Base-by-base conservation (phyloP, 2,113 vertebrate species). In the Herpetotheres cachinnans region DNA sequence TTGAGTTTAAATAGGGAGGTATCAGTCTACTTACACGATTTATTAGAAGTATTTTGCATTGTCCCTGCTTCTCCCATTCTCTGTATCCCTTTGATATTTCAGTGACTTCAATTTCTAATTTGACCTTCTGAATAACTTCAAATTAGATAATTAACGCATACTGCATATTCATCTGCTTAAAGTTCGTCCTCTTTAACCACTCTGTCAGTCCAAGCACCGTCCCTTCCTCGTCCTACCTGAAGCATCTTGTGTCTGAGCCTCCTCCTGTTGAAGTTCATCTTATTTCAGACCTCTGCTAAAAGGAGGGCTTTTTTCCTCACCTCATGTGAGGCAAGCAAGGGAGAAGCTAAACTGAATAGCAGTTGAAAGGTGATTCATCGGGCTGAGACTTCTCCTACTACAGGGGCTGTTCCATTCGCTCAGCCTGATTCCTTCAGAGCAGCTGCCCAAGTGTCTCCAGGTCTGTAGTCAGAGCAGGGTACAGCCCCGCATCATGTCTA, bases 51-150 rank as follows among this genome's bases (percentile, higher is more conserved):
- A 22, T 85, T 96, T 91, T 62, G 36, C 65, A 38, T 69, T 65
- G 56, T 56, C 36, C 36, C 46, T 62, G 34, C 36, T 38, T 72
- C 87, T 95, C 1, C 2, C 30, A 42, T 85, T 87, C 49, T 72
- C 69, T 1, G 0, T 84, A 56, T 46, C 50, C 54, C 26, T 89
- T 55, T 69, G 47, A 61, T 49, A 56, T 54, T 65, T 85, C 44
- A 36, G 30, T 91, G 66, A 90, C 40, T 82, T 93, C 85, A 67
- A 44, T 95, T 96, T 94, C 93, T 81, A 86, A 82, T 90, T 80
- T 70, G 78, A 62, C 58, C 54, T 81, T 86, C 91, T 65, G 65
- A 89, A 49, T 82, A 76, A 47, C 22, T 91, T 89, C 84, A 77
- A 73, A 79, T 85, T 67, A 87, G 29, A 26, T 67, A 91, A 72